phyloP scores from a whole-genome alignment of 2,888 invertebrate species.

The Nycteola revayana region DNA sequence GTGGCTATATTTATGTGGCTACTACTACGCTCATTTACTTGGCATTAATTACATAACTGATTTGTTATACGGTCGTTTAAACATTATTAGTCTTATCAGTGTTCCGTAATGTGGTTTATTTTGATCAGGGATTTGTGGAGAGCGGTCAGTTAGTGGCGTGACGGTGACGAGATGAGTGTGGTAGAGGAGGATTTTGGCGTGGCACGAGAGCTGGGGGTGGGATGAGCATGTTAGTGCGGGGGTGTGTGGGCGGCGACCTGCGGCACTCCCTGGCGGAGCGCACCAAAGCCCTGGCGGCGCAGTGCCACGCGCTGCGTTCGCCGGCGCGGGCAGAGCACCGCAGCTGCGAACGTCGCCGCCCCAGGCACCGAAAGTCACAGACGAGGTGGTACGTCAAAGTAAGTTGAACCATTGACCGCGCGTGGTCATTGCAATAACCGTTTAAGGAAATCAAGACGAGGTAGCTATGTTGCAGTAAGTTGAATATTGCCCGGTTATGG shows the following conservation, averaged over 20 bases:
- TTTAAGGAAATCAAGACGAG: no score
- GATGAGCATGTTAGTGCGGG: constrained; percentile 73
- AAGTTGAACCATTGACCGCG: constrained; percentile 65
- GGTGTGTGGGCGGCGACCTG: constrained; percentile 71
- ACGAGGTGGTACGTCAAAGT: constrained; percentile 89
- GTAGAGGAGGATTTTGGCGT: constrained; percentile 30
- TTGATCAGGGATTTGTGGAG: constrained; percentile 18
- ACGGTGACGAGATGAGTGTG: constrained; percentile 37
- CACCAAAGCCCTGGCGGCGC: constrained; percentile 75
- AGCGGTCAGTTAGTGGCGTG: constrained; percentile 7
- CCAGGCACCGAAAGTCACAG: constrained; percentile 77
- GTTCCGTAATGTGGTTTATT: constrained; percentile 6
- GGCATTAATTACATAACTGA: constrained; percentile 38
- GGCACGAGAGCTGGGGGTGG: constrained; percentile 44
- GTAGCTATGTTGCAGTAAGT: no score
- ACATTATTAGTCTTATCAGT: background rate
- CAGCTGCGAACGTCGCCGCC: constrained; percentile 58
- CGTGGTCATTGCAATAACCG: no score
- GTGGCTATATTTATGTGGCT: background rate
- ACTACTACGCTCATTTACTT: constrained; percentile 20
- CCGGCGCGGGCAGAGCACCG: constrained; percentile 59
- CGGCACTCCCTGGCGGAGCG: constrained; percentile 76
- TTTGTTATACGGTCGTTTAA: no score
- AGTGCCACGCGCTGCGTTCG: constrained; percentile 72
- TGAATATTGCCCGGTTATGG: no score